These are phyloP conservation scores for Gadus macrocephalus DNA, from an alignment of 2,113 vertebrate species.

Conservation along the genomic window DNA sequence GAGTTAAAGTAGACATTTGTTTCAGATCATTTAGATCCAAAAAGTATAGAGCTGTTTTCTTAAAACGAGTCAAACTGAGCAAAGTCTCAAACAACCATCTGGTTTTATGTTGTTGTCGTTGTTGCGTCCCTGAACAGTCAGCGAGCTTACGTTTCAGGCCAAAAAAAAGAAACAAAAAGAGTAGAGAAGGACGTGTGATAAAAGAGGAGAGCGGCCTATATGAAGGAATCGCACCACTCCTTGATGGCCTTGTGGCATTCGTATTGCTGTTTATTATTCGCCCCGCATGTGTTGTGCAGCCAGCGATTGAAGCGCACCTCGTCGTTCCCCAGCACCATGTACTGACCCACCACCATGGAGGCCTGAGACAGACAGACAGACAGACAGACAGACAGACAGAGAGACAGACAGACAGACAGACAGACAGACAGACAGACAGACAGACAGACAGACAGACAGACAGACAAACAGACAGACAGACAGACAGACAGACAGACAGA, in stretches of 20 bases:
- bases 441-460: too few relatives aligned
- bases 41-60: too few relatives aligned
- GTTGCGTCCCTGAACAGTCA: slow-evolving; percentile 8
- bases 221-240: slow-evolving; percentile 90
- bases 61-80: too few relatives aligned
- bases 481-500: too few relatives aligned
- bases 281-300: slow-evolving; percentile 83
- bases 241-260: slow-evolving; percentile 80
- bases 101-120: neutral
- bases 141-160: too few relatives aligned
- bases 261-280: slow-evolving; percentile 82
- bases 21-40: too few relatives aligned
- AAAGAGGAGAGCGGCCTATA: slow-evolving; percentile 59
- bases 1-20: too few relatives aligned
- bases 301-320: slow-evolving; percentile 87
- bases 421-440: too few relatives aligned
- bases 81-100: too few relatives aligned
- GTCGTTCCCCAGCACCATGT: slow-evolving; percentile 85
- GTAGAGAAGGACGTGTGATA: slow-evolving; percentile 22
- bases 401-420: too few relatives aligned
- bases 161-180: neutral
- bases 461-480: too few relatives aligned
- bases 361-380: slow-evolving; percentile 65
- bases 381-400: too few relatives aligned
- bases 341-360: slow-evolving; percentile 88